These are phyloP conservation scores for Cephalopholis sonnerati DNA, from an alignment of 2,113 vertebrate species.

Conservation along the genomic window DNA sequence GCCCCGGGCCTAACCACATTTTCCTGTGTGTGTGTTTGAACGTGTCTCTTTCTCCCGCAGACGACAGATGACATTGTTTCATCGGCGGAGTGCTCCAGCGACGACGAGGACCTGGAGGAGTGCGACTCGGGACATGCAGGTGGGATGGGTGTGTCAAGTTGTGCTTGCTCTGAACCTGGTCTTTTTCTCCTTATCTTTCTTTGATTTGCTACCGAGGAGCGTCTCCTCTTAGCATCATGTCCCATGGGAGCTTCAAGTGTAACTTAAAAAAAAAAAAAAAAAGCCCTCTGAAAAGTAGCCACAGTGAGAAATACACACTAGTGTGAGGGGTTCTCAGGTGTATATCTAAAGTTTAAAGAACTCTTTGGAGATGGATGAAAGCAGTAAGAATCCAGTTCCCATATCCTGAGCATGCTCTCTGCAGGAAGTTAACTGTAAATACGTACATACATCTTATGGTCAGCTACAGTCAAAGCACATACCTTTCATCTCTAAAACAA, in stretches of 20 bases:
- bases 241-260: constrained; percentile 91
- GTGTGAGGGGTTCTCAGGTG: constrained; percentile 48
- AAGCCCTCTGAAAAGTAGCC: constrained; percentile 34
- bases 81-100: constrained; percentile 97
- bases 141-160: constrained; percentile 96
- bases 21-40: not conserved
- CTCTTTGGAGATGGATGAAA: constrained; percentile 67
- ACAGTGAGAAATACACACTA: constrained; percentile 47
- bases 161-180: constrained; percentile 90
- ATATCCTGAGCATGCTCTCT: constrained; percentile 50
- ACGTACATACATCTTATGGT: constrained; percentile 33
- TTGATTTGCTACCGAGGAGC: constrained; percentile 91
- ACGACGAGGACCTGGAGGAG: constrained; percentile 98
- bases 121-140: constrained; percentile 97
- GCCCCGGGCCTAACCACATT: constrained; percentile 11
- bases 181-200: constrained; percentile 79
- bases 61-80: constrained; percentile 97
- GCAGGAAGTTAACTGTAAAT: constrained; percentile 43
- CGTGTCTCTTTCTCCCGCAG: constrained; percentile 74
- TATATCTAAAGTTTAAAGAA: constrained; percentile 58
- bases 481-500: constrained; percentile 47
- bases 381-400: constrained; percentile 36
- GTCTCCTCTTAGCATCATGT: constrained; percentile 91
- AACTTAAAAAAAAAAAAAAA: constrained; percentile 74
- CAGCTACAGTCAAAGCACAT: constrained; percentile 31